phyloP scores from a whole-genome alignment of 2,888 invertebrate species.

The Lycia hirtaria region DNA sequence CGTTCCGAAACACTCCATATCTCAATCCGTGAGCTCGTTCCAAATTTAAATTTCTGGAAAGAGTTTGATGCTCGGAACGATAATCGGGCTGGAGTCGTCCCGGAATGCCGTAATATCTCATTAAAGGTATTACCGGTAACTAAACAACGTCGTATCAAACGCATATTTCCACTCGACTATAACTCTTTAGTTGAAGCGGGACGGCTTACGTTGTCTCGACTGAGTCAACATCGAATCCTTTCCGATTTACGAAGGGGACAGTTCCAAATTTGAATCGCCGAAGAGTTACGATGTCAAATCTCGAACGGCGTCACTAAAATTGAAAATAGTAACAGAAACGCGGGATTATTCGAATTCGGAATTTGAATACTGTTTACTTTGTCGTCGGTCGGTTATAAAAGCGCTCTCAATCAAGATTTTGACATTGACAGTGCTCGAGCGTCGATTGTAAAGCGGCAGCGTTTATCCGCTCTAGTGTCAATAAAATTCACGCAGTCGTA shows the following conservation, averaged over 20 bases:
- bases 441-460: slow-evolving; percentile 53
- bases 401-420: slow-evolving; percentile 66
- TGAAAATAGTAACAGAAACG: slow-evolving; percentile 64
- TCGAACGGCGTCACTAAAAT: slow-evolving; percentile 66
- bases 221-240: slow-evolving; percentile 49
- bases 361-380: slow-evolving; percentile 56
- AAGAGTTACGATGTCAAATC: slow-evolving; percentile 79
- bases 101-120: slow-evolving; percentile 80
- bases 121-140: slow-evolving; percentile 57
- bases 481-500: slow-evolving; percentile 70
- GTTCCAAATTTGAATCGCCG: slow-evolving; percentile 75
- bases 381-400: slow-evolving; percentile 63
- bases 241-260: slow-evolving; percentile 48
- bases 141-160: slow-evolving; percentile 60
- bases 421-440: slow-evolving; percentile 64
- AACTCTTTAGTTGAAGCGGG: slow-evolving; percentile 52
- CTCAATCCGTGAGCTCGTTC: slow-evolving; percentile 73
- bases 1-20: slow-evolving; percentile 73
- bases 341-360: slow-evolving; percentile 51
- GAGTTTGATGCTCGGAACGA: slow-evolving; percentile 78
- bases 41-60: slow-evolving; percentile 81
- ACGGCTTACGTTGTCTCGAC: slow-evolving; percentile 55
- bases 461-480: slow-evolving; percentile 63
- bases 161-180: slow-evolving; percentile 52
- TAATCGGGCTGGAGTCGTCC: slow-evolving; percentile 69